phyloP scores from a whole-genome alignment of 2,888 invertebrate species.

The Bellardia bayeri region DNA sequence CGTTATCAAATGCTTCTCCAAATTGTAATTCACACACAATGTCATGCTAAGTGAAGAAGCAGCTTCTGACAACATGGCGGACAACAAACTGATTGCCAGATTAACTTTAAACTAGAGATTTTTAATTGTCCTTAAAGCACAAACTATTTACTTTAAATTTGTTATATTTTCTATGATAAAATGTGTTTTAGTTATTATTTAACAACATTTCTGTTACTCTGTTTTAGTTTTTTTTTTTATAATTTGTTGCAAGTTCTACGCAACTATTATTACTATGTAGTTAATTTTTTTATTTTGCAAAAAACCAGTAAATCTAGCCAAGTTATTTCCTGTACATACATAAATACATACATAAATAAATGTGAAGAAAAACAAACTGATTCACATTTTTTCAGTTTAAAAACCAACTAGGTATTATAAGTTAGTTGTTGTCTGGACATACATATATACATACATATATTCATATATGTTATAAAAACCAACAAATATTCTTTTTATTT shows the following conservation, averaged over 20 bases:
- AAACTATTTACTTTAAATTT: no score
- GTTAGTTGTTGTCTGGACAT: conserved; percentile 34
- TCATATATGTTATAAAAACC: neutral
- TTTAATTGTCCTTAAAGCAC: no score
- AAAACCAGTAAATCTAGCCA: conserved; percentile 60
- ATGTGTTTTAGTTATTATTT: neutral
- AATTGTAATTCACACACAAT: no score
- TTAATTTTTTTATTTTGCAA: neutral
- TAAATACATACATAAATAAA: conserved; percentile 14
- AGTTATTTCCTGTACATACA: conserved; percentile 64
- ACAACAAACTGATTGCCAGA: no score
- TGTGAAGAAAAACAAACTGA: conserved; percentile 49
- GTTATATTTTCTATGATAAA: no score
- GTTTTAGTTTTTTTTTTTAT: conserved; percentile 1
- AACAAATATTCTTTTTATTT: conserved; percentile 59
- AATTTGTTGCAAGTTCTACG: conserved; percentile 39
- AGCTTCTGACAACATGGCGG: no score
- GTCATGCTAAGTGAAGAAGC: no score
- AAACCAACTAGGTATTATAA: conserved; percentile 49
- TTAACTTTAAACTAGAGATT: no score
- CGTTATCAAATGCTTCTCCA: no score
- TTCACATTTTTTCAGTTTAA: conserved; percentile 59
- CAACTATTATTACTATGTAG: conserved; percentile 46
- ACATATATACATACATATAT: neutral
- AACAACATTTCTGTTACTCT: neutral